Conservation (phyloP, 2,113 vertebrate species). For the Apteryx mantelli region DNA sequence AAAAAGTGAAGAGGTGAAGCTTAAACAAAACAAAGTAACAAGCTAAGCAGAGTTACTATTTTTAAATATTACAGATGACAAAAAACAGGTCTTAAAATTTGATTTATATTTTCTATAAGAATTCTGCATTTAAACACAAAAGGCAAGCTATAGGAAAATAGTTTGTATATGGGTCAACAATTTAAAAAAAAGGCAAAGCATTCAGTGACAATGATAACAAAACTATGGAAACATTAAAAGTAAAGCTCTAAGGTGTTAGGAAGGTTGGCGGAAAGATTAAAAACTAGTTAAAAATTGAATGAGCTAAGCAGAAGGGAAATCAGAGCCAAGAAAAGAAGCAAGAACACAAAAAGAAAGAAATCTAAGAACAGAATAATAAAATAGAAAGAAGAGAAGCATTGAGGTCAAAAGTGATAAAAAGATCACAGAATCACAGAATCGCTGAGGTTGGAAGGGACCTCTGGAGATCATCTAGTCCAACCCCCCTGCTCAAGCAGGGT, state of each 20-base stretch:
- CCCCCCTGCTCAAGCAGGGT: too few relatives aligned
- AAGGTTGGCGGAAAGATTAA: not conserved
- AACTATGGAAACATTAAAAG: not conserved
- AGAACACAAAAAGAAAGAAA: not conserved
- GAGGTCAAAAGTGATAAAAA: not conserved
- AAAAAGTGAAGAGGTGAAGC: not conserved
- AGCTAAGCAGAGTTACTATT: too few relatives aligned
- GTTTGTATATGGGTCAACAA: too few relatives aligned
- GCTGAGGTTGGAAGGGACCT: too few relatives aligned
- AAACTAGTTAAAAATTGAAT: not conserved
- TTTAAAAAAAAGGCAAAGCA: too few relatives aligned
- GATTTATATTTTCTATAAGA: too few relatives aligned
- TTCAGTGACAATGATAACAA: not conserved
- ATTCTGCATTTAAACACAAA: too few relatives aligned
- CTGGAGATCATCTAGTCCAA: too few relatives aligned
- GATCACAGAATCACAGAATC: too few relatives aligned
- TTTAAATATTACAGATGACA: too few relatives aligned
- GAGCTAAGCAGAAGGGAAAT: not conserved
- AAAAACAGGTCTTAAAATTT: too few relatives aligned
- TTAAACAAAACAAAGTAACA: not conserved
- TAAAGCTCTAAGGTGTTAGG: not conserved
- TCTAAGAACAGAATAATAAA: not conserved
- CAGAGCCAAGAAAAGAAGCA: not conserved
- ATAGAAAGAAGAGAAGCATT: not conserved
- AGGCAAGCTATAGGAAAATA: too few relatives aligned